Base-by-base conservation (phyloP, 2,797 vertebrate species). In the Fistularia tabacaria region DNA sequence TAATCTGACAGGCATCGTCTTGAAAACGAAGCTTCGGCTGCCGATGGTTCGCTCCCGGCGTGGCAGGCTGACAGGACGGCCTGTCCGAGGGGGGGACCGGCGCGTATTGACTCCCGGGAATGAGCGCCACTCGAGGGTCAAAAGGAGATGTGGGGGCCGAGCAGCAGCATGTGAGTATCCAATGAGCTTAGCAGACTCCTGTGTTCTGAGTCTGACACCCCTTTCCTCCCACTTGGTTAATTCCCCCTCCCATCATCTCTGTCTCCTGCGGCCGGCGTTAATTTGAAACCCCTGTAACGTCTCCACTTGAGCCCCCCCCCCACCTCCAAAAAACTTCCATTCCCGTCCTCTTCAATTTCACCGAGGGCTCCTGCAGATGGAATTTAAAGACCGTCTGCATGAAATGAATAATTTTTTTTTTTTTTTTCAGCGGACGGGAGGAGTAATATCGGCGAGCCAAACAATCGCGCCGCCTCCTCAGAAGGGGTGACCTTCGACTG, bases 151-250 rank as follows among this genome's bases (percentile, higher is more conserved):
- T 5, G 25, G 5, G 25, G 2, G 25, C n/a, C n/a, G n/a, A n/a
- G n/a, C n/a, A n/a, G n/a, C n/a, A n/a, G n/a, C n/a, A n/a, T n/a
- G n/a, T n/a, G n/a, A n/a, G n/a, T n/a, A n/a, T n/a, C n/a, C n/a
- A n/a, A n/a, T n/a, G 25, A 5, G 5, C 25, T 25, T 25, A 25
- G 25, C 25, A 25, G 49, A 74, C 51, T 36, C 51, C 41, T 36
- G 44, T 60, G 58, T 67, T 43, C 62, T 55, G 44, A 68, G 43
- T 68, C 46, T 74, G 66, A 74, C 74, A 69, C 66, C 59, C 46
- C 74, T 50, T 62, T 72, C 59, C 60, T 78, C 80, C 64, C 48
- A 40, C 65, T 73, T 71, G 72, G 78, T 82, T 77, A 39, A 73
- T 80, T 76, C 73, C 66, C 51, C 70, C 49, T 58, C 73, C 67